Evolutionary conservation across 2,888 invertebrate genomes (phyloP).

Genomic region (Trachelus stipa): DNA sequence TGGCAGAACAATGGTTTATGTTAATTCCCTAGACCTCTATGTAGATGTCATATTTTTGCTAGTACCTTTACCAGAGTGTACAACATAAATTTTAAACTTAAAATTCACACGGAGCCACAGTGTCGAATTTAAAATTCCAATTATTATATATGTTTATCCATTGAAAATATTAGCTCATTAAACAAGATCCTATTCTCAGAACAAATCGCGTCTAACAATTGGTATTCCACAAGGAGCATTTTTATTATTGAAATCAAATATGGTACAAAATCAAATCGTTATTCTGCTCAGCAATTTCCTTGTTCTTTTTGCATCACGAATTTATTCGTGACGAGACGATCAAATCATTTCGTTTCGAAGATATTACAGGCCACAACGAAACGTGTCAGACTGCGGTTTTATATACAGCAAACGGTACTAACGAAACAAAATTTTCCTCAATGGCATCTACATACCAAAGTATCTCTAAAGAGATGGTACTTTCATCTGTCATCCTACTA

Average conservation of each 20-base stretch:
- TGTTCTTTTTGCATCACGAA: conserved; percentile 28
- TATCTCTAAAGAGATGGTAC: background rate
- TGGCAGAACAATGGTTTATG: conserved; percentile 59
- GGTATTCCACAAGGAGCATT: background rate
- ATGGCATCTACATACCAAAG: background rate
- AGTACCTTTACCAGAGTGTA: background rate
- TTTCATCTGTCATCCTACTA: background rate
- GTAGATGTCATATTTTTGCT: conserved; percentile 8
- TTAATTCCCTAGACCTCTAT: conserved; percentile 39
- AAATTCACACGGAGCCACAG: background rate
- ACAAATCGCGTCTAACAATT: background rate
- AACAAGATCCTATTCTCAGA: background rate
- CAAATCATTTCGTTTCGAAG: conserved; percentile 27
- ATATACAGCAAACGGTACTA: background rate
- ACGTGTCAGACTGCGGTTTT: background rate
- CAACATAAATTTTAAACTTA: background rate
- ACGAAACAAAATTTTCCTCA: background rate
- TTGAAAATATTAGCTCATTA: background rate
- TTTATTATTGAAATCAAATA: background rate
- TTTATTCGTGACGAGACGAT: conserved; percentile 25
- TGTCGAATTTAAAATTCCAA: background rate
- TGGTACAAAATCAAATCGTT: background rate
- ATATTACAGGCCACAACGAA: background rate
- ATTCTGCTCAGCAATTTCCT: conserved; percentile 14
- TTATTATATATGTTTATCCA: background rate